phyloP scores from a whole-genome alignment of 2,888 invertebrate genomes.

The Netelia virgata region DNA sequence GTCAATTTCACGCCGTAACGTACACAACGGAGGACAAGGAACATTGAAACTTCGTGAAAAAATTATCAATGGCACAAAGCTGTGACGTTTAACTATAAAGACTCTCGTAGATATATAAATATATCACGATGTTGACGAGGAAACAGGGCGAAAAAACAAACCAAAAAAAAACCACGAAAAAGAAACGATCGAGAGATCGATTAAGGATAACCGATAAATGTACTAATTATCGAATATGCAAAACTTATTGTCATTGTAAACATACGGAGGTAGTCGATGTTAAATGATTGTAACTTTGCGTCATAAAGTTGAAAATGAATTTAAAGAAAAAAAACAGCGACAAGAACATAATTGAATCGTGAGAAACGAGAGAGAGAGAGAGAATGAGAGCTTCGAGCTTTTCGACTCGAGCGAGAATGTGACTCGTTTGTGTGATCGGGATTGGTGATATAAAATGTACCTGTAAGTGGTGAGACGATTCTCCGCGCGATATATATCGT shows the following conservation, averaged over 20 bases:
- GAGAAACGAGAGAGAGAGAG: slow-evolving; percentile 10
- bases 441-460: slow-evolving; percentile 57
- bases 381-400: not conserved
- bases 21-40: slow-evolving; percentile 39
- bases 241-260: slow-evolving; percentile 74
- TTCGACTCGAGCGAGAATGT: slow-evolving; percentile 19
- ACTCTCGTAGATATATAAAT: slow-evolving; percentile 53
- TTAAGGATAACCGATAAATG: slow-evolving; percentile 68
- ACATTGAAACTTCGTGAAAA: slow-evolving; percentile 21
- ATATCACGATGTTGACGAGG: slow-evolving; percentile 30
- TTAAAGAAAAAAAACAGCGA: not conserved
- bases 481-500: slow-evolving; percentile 20
- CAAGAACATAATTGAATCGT: slow-evolving; percentile 55
- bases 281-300: slow-evolving; percentile 70
- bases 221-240: slow-evolving; percentile 66
- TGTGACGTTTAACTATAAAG: slow-evolving; percentile 64
- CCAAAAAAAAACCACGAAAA: slow-evolving; percentile 65
- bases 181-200: slow-evolving; percentile 62
- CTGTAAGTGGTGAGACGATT: slow-evolving; percentile 56
- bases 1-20: slow-evolving; percentile 52
- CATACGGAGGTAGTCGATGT: slow-evolving; percentile 76
- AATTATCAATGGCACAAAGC: slow-evolving; percentile 51
- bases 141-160: slow-evolving; percentile 42
- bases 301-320: slow-evolving; percentile 54
- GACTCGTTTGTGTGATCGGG: slow-evolving; percentile 12